These are phyloP conservation scores for Hemistola chrysoprasaria DNA, from an alignment of 2,888 invertebrate species.

Conservation along the genomic window DNA sequence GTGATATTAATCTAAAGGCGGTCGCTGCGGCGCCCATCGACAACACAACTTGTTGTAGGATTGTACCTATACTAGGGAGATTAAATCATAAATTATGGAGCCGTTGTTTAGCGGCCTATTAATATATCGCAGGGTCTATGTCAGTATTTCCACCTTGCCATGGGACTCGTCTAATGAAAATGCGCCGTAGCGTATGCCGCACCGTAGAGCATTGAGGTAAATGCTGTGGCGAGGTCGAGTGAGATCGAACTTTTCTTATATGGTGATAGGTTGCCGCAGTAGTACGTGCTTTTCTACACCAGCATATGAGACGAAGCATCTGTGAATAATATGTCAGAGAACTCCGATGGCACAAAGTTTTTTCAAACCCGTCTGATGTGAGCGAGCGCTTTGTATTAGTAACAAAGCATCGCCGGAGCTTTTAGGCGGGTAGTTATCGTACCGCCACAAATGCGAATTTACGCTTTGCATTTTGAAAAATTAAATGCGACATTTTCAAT, in stretches of 20 bases:
- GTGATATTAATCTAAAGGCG: conserved; percentile 55
- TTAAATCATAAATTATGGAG: conserved; percentile 70
- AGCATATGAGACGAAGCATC: conserved; percentile 15
- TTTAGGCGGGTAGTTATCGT: conserved; percentile 73
- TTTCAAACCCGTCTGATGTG: conserved; percentile 60
- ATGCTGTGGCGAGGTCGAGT: conserved; percentile 34
- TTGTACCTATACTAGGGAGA: conserved; percentile 49
- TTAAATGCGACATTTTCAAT: conserved; percentile 78
- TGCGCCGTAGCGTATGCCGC: conserved; percentile 24
- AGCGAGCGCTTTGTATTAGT: conserved; percentile 68
- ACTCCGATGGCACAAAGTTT: conserved; percentile 57
- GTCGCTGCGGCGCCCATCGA: conserved; percentile 38
- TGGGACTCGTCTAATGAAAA: conserved; percentile 36
- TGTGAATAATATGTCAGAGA: conserved; percentile 40
- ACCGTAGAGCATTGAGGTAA: conserved; percentile 42
- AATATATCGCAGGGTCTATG: conserved; percentile 64
- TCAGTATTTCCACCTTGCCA: conserved; percentile 38
- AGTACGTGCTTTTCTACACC: conserved; percentile 16
- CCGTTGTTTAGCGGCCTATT: conserved; percentile 54
- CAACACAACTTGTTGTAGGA: conserved; percentile 55
- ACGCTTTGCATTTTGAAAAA: conserved; percentile 77
- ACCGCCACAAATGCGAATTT: conserved; percentile 72
- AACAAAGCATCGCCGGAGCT: conserved; percentile 71
- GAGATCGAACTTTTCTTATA: conserved; percentile 15
- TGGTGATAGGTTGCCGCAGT: conserved; percentile 8